Conservation (phyloP, 1,140 invertebrate species). For the Sminthurides bifidus region DNA sequence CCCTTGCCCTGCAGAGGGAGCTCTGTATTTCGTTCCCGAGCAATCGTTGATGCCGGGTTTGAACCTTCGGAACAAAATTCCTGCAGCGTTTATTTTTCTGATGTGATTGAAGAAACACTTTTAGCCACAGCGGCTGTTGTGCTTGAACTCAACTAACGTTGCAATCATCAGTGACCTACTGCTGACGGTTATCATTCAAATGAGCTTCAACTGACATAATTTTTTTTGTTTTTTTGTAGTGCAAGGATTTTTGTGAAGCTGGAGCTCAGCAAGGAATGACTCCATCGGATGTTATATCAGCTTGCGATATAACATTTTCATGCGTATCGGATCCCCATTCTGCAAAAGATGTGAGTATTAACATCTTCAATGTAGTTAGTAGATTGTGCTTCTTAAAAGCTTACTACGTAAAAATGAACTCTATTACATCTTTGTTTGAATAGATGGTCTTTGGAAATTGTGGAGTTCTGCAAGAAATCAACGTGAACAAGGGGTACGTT, state of each 20-base stretch:
- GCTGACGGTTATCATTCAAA: not conserved
- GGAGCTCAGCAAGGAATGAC: constrained; percentile 64
- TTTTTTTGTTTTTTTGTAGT: constrained; percentile 39
- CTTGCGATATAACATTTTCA: constrained; percentile 86
- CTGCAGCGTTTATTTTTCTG: too few species aligned
- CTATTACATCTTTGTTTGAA: constrained; percentile 33
- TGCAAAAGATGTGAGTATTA: constrained; percentile 67
- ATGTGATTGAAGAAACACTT: too few species aligned
- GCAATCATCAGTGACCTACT: not conserved
- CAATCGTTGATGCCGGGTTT: too few species aligned
- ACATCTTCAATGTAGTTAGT: not conserved
- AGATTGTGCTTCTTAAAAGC: not conserved
- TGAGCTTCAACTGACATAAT: not conserved
- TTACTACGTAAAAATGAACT: not conserved
- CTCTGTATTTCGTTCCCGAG: too few species aligned
- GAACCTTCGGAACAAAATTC: too few species aligned
- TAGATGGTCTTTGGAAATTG: constrained; percentile 93
- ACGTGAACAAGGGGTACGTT: constrained; percentile 73
- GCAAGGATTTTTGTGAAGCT: constrained; percentile 59
- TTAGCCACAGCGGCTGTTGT: too few species aligned
- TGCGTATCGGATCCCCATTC: constrained; percentile 86
- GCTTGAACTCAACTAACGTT: not conserved
- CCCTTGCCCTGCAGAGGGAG: too few species aligned
- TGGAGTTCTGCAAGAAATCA: constrained; percentile 73
- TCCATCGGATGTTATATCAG: constrained; percentile 79